Evolutionary conservation across 2,888 invertebrate genomes (phyloP), one percentile per base, ranked within the genome.

Genomic region (Clostera curtula): DNA sequence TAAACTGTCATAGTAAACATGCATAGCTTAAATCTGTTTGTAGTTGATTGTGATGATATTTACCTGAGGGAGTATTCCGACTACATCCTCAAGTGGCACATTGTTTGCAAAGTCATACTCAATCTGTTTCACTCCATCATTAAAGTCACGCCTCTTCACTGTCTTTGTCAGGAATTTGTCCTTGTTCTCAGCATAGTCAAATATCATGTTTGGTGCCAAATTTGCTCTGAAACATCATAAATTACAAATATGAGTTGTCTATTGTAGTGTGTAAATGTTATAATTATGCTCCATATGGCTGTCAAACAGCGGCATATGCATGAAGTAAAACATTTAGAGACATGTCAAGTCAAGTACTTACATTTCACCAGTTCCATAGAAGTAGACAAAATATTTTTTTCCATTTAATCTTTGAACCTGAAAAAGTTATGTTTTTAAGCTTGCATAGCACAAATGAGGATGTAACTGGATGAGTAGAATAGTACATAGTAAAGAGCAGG

Each of bases 361-460:
- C 93, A 92, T 94, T 86, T 97, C 97, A 44, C 93, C 93, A 1
- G 97, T 97, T 0, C 97, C 97, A 76, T 95, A 97, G 83, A 97
- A 97, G 64, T 92, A 92, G 24, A 97, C 95, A 71, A 89, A 90
- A 63, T 93, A 95, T 58, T 90, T 90, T 65, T 92, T 92, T 7
- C 90, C 88, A 64, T 87, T 88, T 36, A 85, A 68, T 36, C 84
- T 86, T 52, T 88, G 86, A 3, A 91, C 86, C 90, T 90, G 59
- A 43, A 85, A 68, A 25, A 53, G 40, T 49, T 38, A 49, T 44
- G 47, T 25, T 25, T 10, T n/a, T n/a, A n/a, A n/a, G n/a, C n/a
- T n/a, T n/a, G n/a, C n/a, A n/a, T n/a, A n/a, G n/a, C n/a, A n/a
- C n/a, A n/a, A n/a, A n/a, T n/a, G n/a, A n/a, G n/a, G n/a, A n/a